Conservation (phyloP, 2,888 invertebrate genomes). For the Caprella mutica region DNA sequence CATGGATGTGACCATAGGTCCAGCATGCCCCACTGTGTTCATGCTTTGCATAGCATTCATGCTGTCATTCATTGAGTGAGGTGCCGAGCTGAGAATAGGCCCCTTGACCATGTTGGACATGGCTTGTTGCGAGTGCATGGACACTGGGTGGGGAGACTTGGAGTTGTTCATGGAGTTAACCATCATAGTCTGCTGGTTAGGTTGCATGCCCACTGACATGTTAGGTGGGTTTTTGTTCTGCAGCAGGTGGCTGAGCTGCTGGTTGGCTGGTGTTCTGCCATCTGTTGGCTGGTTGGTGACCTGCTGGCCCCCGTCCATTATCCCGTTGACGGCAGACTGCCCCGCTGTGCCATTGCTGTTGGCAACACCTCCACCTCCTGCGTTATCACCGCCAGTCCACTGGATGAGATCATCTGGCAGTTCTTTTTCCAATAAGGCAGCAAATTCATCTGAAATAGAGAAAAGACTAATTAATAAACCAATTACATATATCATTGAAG, state of each 20-base stretch:
- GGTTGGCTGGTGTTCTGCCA: conserved; percentile 6
- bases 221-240: conserved; percentile 21
- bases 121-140: conserved; percentile 13
- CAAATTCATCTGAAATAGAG: conserved; percentile 27
- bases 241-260: conserved; percentile 24
- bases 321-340: conserved; percentile 16
- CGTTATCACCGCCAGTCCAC: conserved; percentile 14
- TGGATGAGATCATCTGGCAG: conserved; percentile 76
- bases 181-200: conserved; percentile 32
- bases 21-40: conserved; percentile 26
- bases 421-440: conserved; percentile 61
- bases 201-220: background rate
- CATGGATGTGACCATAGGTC: conserved; percentile 27
- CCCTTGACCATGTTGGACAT: background rate
- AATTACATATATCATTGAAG: too few relatives aligned
- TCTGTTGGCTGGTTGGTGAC: conserved; percentile 1
- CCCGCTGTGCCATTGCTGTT: conserved; percentile 15
- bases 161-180: conserved; percentile 31
- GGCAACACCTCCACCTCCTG: conserved; percentile 5
- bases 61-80: conserved; percentile 1
- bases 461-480: too few relatives aligned
- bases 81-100: background rate
- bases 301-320: conserved; percentile 25
- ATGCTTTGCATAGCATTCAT: conserved; percentile 22
- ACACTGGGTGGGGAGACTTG: conserved; percentile 40